These are phyloP conservation scores for Saturnia japonica DNA, from an alignment of 2,888 invertebrate genomes.

Conservation along the genomic window DNA sequence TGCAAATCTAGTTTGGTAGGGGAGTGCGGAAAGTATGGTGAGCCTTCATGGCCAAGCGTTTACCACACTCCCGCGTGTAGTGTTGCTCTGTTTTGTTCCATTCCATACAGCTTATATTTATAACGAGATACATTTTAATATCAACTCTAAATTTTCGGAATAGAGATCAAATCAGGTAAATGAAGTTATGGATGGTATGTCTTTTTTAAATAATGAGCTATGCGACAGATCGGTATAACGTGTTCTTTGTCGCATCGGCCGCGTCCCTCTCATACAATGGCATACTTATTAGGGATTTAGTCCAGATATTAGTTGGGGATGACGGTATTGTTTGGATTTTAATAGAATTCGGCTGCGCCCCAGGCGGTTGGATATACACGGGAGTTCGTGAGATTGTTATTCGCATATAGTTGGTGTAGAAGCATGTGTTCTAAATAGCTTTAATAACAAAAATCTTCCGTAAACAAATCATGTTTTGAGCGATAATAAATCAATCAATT, in stretches of 20 bases:
- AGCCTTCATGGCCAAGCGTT: constrained; percentile 81
- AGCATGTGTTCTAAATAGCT: constrained; percentile 59
- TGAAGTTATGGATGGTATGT: constrained; percentile 19
- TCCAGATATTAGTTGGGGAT: constrained; percentile 82
- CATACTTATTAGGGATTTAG: constrained; percentile 83
- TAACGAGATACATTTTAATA: constrained; percentile 31
- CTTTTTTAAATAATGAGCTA: constrained; percentile 24
- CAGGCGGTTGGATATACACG: constrained; percentile 68
- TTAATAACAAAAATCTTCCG: constrained; percentile 25
- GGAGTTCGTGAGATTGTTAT: constrained; percentile 41
- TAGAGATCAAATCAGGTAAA: constrained; percentile 32
- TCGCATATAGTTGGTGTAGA: constrained; percentile 43
- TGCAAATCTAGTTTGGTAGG: constrained; percentile 79
- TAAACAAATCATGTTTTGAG: constrained; percentile 5
- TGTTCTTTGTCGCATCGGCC: constrained; percentile 79
- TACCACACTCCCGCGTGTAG: constrained; percentile 78
- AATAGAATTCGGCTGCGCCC: constrained; percentile 77
- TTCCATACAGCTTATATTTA: constrained; percentile 43
- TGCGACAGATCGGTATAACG: constrained; percentile 76
- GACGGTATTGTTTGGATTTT: constrained; percentile 79
- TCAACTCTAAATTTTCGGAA: constrained; percentile 23
- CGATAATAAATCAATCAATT: not conserved
- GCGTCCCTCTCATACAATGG: constrained; percentile 81
- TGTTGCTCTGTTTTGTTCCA: constrained; percentile 47
- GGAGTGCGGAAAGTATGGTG: constrained; percentile 80